Evolutionary conservation across 2,113 vertebrate species (phyloP).

Genomic region (Petaurus breviceps): DNA sequence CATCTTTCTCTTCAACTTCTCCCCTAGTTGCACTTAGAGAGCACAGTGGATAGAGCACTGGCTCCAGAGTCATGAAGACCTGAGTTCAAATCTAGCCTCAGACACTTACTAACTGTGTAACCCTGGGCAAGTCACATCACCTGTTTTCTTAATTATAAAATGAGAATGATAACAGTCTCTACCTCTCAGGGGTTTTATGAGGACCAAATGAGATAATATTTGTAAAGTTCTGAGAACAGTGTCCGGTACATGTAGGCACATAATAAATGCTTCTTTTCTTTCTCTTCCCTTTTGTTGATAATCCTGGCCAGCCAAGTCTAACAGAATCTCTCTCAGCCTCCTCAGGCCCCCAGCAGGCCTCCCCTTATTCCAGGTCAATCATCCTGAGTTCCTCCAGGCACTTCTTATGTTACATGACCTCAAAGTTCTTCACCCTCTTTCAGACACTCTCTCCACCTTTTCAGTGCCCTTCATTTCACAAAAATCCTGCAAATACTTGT

Average conservation of each 20-base stretch:
- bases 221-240: background rate
- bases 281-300: background rate
- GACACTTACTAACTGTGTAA: background rate
- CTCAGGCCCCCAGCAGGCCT: background rate
- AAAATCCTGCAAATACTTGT: background rate
- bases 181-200: background rate
- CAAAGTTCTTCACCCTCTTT: background rate
- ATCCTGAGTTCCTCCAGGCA: background rate
- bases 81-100: background rate
- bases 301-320: background rate
- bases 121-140: background rate
- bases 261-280: background rate
- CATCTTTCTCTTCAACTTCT: background rate
- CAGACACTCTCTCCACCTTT: background rate
- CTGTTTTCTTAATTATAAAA: background rate
- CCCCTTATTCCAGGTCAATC: background rate
- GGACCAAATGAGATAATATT: background rate
- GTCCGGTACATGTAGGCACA: background rate
- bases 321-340: background rate
- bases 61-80: background rate
- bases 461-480: background rate
- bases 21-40: background rate
- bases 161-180: background rate
- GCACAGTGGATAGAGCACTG: background rate
- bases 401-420: background rate